Percentiles rank a stretch among this genome's conserved stretches.
phyloP scores from a whole-genome alignment of 2,888 invertebrate genomes.

The Volucella inanis region DNA sequence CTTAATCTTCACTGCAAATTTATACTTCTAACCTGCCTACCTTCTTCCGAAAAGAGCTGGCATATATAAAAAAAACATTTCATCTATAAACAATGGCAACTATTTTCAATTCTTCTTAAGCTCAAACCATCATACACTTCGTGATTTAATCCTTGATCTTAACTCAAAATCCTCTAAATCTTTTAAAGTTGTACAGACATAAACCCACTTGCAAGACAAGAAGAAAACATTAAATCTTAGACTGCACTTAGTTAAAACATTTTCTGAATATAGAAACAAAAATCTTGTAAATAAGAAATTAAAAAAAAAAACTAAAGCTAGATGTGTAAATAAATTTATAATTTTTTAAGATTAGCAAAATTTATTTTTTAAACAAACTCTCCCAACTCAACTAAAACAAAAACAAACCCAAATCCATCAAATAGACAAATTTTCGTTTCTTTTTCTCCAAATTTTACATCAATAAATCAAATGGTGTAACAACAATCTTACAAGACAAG shows the following conservation, averaged over 20 bases:
- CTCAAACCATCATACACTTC: too few relatives aligned
- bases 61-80: too few relatives aligned
- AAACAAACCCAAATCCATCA: conserved; percentile 38
- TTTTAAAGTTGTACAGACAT: conserved; percentile 24
- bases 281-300: conserved; percentile 46
- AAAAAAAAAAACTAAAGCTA: conserved; percentile 29
- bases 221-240: conserved; percentile 54
- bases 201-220: background rate
- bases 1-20: too few relatives aligned
- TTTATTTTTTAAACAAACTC: conserved; percentile 22
- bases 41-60: too few relatives aligned
- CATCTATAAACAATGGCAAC: too few relatives aligned
- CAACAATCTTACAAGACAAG: conserved; percentile 39
- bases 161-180: background rate
- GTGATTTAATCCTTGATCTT: background rate
- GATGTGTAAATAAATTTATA: conserved; percentile 47
- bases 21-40: too few relatives aligned
- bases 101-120: too few relatives aligned
- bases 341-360: conserved; percentile 32
- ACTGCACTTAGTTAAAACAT: conserved; percentile 58
- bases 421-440: conserved; percentile 21
- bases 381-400: conserved; percentile 28
- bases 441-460: conserved; percentile 19
- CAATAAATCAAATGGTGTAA: conserved; percentile 22
- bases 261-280: conserved; percentile 10